Conservation (phyloP, 1,140 invertebrate genomes). For the Pseudachorutes palmiensis region DNA sequence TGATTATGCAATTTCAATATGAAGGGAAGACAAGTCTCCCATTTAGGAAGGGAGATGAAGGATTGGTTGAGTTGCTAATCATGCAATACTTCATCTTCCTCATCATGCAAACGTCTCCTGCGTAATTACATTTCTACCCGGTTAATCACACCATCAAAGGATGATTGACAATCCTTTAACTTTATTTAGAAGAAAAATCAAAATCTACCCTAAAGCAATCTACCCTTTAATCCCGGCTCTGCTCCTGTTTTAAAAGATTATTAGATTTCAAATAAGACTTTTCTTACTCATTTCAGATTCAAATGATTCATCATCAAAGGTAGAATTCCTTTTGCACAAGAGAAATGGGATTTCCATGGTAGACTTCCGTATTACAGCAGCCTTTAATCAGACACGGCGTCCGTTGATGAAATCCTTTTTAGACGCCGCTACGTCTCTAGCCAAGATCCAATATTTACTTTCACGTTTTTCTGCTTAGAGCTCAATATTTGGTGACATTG, state of each 20-base stretch:
- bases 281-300: no score
- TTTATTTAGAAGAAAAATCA: background rate
- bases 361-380: no score
- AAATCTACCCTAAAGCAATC: background rate
- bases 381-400: no score
- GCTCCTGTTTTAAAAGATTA: constrained; percentile 40
- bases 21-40: background rate
- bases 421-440: no score
- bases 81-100: background rate
- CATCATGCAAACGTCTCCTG: background rate
- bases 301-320: no score
- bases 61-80: background rate
- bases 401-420: no score
- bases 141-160: background rate
- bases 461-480: no score
- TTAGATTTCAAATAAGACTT: no score
- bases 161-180: background rate
- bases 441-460: no score
- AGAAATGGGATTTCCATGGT: no score
- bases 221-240: constrained; percentile 4
- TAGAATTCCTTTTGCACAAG: no score
- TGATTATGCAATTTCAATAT: background rate
- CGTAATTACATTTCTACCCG: background rate
- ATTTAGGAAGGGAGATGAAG: background rate
- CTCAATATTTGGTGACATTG: no score